A percentile compares a stretch with the other conserved stretches of the same genome.
Evolutionary conservation across 2,113 vertebrate species (phyloP).

Genomic region (Aptenodytes forsteri): DNA sequence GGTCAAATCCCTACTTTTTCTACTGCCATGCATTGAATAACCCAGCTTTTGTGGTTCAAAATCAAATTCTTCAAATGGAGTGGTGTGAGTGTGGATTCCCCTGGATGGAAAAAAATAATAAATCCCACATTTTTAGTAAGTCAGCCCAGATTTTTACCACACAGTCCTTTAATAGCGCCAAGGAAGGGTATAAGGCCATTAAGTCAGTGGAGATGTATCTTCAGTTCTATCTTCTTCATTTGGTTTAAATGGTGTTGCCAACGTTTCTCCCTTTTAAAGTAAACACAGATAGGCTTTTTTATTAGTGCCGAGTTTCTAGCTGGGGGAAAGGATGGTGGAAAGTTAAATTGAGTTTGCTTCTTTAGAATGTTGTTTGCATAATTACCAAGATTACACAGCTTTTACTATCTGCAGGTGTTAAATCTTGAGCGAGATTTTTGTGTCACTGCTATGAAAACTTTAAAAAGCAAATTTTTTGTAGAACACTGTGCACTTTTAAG

Average conservation of each 20-base stretch:
- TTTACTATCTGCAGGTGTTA: constrained; percentile 46
- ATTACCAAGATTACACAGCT: constrained; percentile 52
- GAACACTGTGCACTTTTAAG: not conserved
- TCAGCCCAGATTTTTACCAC: not conserved
- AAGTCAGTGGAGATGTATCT: not conserved
- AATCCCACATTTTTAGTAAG: not conserved
- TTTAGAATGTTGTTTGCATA: constrained; percentile 38
- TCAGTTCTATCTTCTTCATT: not conserved
- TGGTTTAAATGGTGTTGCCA: not conserved
- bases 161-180: not conserved
- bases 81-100: not conserved
- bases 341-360: constrained; percentile 45
- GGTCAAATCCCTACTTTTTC: not conserved
- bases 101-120: not conserved
- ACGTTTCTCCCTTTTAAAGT: not conserved
- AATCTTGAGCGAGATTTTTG: not conserved
- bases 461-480: not conserved
- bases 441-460: not conserved
- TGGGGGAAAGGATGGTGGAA: not conserved
- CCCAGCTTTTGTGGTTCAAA: not conserved
- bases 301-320: not conserved
- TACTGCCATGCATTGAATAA: not conserved
- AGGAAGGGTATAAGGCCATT: not conserved
- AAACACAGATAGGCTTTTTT: not conserved
- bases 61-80: not conserved